Evolutionary conservation across 2,797 vertebrate genomes (phyloP).

Genomic region (Characodon lateralis): DNA sequence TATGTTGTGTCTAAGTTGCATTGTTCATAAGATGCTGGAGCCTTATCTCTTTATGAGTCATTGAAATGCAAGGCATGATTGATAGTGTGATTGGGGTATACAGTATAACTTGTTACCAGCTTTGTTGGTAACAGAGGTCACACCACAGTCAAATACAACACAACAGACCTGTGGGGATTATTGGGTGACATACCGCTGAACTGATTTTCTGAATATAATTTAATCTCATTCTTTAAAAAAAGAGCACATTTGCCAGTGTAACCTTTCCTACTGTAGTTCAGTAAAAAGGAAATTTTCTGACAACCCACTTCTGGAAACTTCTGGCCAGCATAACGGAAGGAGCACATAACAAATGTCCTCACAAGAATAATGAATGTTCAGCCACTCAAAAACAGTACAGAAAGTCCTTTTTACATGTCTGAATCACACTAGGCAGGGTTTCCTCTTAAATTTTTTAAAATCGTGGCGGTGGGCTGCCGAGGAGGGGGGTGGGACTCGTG

Average conservation of each 20-base stretch:
- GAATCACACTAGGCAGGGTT: not conserved
- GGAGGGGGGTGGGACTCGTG: too few species aligned
- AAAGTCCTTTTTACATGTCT: not conserved
- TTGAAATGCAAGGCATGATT: not conserved
- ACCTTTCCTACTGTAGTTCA: not conserved
- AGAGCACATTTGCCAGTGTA: not conserved
- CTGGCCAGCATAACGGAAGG: not conserved
- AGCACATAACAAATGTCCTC: not conserved
- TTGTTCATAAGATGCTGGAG: not conserved
- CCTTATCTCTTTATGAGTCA: not conserved
- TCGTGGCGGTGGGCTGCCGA: too few species aligned
- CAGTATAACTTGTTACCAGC: not conserved
- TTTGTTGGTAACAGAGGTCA: not conserved
- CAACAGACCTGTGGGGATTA: not conserved
- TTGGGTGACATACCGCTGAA: not conserved
- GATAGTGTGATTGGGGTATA: not conserved
- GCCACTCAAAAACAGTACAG: not conserved
- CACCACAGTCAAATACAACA: not conserved
- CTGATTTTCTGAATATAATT: not conserved
- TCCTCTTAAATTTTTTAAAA: too few species aligned
- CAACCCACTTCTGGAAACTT: slow-evolving; percentile 2
- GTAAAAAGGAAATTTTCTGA: not conserved
- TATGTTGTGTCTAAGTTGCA: not conserved
- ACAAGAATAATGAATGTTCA: not conserved
- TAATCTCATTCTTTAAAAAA: not conserved